Conservation (phyloP, 2,888 invertebrate genomes). For the Tanytarsus gracilentus region DNA sequence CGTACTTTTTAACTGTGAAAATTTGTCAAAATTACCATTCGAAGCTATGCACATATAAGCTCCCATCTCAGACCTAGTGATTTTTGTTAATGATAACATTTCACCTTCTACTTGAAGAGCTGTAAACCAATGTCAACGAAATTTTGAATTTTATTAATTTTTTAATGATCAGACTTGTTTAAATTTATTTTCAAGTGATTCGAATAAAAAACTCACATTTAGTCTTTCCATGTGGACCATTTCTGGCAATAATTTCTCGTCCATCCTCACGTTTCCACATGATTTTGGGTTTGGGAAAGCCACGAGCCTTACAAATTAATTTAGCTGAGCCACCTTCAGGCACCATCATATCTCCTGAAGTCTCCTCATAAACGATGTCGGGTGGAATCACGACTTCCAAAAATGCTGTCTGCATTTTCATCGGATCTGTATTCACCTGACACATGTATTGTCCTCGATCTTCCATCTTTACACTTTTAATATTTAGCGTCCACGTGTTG, state of each 20-base stretch:
- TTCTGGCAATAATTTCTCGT: conserved; percentile 67
- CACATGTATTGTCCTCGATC: conserved; percentile 90
- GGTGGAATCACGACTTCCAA: conserved; percentile 88
- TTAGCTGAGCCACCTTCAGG: conserved; percentile 87
- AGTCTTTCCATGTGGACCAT: conserved; percentile 61
- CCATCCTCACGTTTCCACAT: conserved; percentile 82
- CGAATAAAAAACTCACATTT: conserved; percentile 50
- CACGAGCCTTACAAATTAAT: conserved; percentile 74
- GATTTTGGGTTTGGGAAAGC: conserved; percentile 75
- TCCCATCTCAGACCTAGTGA: conserved; percentile 83
- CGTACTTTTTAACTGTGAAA: not conserved
- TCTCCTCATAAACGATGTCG: conserved; percentile 81
- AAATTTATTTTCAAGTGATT: not conserved
- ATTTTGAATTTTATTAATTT: not conserved
- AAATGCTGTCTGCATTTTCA: conserved; percentile 89
- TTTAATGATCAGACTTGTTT: not conserved
- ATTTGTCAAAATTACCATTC: not conserved
- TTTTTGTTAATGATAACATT: conserved; percentile 69
- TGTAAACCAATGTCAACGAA: conserved; percentile 39
- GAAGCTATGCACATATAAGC: conserved; percentile 75
- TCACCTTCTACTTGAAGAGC: conserved; percentile 69
- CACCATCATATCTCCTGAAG: conserved; percentile 84
- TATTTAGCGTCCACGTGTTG: conserved; percentile 88
- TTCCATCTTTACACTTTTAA: conserved; percentile 72
- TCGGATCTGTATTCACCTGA: conserved; percentile 89